A percentile compares a stretch with the other conserved stretches of the same genome.
phyloP scores from a whole-genome alignment of 2,888 invertebrate species.

The Nomada flava region DNA sequence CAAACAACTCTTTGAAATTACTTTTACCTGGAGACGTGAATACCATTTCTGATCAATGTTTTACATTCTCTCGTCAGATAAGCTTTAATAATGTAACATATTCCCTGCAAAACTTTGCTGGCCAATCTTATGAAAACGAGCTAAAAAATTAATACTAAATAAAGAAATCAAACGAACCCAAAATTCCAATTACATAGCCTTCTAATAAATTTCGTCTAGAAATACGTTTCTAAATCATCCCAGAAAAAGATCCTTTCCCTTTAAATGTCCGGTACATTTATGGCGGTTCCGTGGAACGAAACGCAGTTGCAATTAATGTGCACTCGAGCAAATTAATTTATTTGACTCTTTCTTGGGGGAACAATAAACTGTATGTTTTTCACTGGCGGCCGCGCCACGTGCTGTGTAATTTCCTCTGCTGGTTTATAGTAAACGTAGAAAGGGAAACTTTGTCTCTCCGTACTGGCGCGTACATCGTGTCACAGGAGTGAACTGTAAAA shows the following conservation, averaged over 20 bases:
- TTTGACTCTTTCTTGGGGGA: constrained; percentile 27
- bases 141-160: background rate
- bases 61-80: too few relatives aligned
- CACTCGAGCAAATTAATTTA: constrained; percentile 45
- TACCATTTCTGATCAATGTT: too few relatives aligned
- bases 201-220: background rate
- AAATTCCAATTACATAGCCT: background rate
- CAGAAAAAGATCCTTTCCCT: background rate
- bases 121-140: too few relatives aligned
- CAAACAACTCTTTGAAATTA: background rate
- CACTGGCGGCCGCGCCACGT: constrained; percentile 7
- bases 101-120: background rate
- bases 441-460: constrained; percentile 61
- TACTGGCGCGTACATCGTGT: constrained; percentile 46
- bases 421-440: constrained; percentile 58
- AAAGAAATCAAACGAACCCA: background rate
- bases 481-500: constrained; percentile 59
- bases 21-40: too few relatives aligned
- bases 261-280: constrained; percentile 22
- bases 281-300: constrained; percentile 3
- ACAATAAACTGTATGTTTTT: constrained; percentile 49
- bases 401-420: constrained; percentile 52
- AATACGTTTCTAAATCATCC: constrained; percentile 4
- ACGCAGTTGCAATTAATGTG: constrained; percentile 52
- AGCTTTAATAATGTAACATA: too few relatives aligned